Percentiles rank a stretch among this genome's conserved stretches.
phyloP scores from a whole-genome alignment of 2,113 vertebrate genomes.

The Erythrolamprus reginae region DNA sequence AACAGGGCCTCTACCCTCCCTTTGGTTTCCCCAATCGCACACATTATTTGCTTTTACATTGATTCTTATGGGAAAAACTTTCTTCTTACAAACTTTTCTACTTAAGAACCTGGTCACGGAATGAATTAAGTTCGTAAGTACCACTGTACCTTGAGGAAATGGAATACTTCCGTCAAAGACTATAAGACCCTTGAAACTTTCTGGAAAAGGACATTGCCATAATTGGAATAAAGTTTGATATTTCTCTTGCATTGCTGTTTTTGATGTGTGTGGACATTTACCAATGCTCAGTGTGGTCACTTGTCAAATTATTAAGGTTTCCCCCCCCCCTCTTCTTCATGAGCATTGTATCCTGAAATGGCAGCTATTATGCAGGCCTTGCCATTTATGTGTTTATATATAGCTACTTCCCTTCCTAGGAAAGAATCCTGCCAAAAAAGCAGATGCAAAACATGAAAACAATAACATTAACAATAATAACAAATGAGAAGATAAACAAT shows the following conservation, averaged over 20 bases:
- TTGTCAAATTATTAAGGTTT: not conserved
- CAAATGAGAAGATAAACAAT: not conserved
- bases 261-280: not conserved
- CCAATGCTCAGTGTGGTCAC: too few species aligned
- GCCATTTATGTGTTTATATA: not conserved
- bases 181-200: not conserved
- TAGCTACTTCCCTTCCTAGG: not conserved
- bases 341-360: not conserved
- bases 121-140: too few species aligned
- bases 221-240: not conserved
- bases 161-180: not conserved
- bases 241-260: not conserved
- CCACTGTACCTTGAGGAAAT: not conserved
- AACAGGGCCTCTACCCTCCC: too few species aligned
- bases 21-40: too few species aligned
- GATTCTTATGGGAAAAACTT: too few species aligned
- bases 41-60: too few species aligned
- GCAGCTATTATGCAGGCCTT: not conserved
- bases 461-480: not conserved
- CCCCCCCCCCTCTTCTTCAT: accelerated
- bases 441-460: not conserved
- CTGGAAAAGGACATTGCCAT: not conserved
- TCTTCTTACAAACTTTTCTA: too few species aligned
- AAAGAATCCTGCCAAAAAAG: not conserved
- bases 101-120: too few species aligned